Evolutionary conservation across 2,888 invertebrate genomes (phyloP).

Genomic region (Axea sp.): DNA sequence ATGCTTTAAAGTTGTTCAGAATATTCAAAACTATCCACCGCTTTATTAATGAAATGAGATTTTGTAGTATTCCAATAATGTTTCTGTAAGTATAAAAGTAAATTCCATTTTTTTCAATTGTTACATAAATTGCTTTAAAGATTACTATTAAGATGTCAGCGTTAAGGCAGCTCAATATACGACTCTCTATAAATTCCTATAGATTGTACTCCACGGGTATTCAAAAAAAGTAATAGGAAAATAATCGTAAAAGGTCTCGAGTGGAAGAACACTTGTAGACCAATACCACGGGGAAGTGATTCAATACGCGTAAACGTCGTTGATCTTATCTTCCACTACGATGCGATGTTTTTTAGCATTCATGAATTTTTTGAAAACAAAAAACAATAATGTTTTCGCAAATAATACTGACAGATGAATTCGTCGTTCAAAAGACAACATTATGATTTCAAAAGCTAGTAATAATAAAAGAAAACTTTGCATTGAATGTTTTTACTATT

Average conservation of each 20-base stretch:
- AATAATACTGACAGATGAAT: too few species aligned
- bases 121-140: conserved; percentile 11
- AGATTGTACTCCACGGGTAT: conserved; percentile 27
- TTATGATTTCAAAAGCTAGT: too few species aligned
- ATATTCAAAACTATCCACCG: too few species aligned
- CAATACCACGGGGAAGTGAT: conserved; percentile 18
- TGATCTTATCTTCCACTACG: too few species aligned
- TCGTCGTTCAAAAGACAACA: too few species aligned
- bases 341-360: too few species aligned
- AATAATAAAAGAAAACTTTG: too few species aligned
- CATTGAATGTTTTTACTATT: too few species aligned
- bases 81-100: conserved; percentile 6
- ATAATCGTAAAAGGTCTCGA: conserved; percentile 40
- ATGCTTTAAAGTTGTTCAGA: too few species aligned
- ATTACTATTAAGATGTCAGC: conserved; percentile 39
- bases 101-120: conserved; percentile 29
- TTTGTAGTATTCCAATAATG: conserved; percentile 24
- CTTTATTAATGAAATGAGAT: conserved; percentile 20
- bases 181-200: conserved; percentile 30
- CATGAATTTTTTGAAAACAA: too few species aligned
- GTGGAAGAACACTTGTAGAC: conserved; percentile 17
- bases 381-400: too few species aligned
- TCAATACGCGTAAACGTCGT: background rate
- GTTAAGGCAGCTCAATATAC: conserved; percentile 46
- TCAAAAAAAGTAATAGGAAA: conserved; percentile 32